Evolutionary conservation across 2,113 vertebrate genomes (phyloP).

Genomic region (Psittacara wagleri): DNA sequence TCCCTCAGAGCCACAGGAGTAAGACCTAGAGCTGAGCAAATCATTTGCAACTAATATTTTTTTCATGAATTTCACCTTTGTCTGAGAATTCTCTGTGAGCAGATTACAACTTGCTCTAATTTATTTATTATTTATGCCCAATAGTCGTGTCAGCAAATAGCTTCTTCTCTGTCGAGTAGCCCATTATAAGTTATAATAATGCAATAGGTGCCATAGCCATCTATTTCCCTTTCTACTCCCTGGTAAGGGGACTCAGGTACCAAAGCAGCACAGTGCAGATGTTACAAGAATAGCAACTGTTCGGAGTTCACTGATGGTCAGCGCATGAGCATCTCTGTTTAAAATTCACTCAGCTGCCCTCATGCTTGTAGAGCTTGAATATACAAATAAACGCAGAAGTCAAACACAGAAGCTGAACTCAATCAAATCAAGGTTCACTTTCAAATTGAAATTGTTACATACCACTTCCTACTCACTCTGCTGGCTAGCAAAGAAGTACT

Average conservation of each 20-base stretch:
- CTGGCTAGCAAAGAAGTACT: neutral
- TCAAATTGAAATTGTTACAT: slow-evolving; percentile 11
- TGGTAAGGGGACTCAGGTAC: neutral
- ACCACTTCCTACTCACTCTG: neutral
- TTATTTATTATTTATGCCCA: slow-evolving; percentile 37
- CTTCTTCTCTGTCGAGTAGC: neutral
- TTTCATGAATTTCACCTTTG: slow-evolving; percentile 10
- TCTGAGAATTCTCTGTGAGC: neutral
- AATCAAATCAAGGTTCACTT: slow-evolving; percentile 32
- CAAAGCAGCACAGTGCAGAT: neutral
- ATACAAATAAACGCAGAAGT: slow-evolving; percentile 38
- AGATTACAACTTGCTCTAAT: slow-evolving; percentile 2
- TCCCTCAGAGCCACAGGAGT: neutral
- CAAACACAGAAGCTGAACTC: neutral
- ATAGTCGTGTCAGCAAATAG: neutral
- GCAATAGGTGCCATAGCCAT: neutral
- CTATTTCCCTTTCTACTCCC: neutral
- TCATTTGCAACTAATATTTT: neutral
- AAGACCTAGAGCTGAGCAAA: neutral
- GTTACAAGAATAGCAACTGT: neutral
- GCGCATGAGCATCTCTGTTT: neutral
- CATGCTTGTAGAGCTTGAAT: neutral
- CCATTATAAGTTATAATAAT: neutral
- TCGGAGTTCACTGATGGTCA: neutral
- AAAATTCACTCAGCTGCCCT: neutral